Conservation (phyloP, 2,888 invertebrate species). For the Erebia aethiops region DNA sequence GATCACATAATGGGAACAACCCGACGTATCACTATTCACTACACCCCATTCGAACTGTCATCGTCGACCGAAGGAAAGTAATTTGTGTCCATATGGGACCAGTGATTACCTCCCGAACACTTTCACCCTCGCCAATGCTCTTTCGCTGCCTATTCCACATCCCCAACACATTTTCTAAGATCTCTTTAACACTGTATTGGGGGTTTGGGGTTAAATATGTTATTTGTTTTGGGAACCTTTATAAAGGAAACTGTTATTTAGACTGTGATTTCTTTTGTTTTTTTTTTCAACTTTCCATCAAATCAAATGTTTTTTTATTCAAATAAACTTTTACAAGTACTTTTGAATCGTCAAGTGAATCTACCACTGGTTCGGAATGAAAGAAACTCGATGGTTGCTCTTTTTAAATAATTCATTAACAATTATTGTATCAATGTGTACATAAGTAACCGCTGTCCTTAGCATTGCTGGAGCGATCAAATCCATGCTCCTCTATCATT, state of each 20-base stretch:
- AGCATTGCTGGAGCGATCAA: too few species aligned
- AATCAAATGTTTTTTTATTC: too few species aligned
- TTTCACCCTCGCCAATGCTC: slow-evolving; percentile 67
- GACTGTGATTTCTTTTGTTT: not conserved
- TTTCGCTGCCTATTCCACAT: slow-evolving; percentile 67
- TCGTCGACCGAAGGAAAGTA: slow-evolving; percentile 75
- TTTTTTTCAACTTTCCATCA: not conserved
- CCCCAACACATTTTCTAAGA: slow-evolving; percentile 65
- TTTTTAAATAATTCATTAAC: too few species aligned
- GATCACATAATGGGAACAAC: slow-evolving; percentile 44
- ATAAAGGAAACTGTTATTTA: slow-evolving; percentile 5
- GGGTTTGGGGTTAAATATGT: slow-evolving; percentile 52
- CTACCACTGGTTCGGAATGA: too few species aligned
- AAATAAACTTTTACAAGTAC: too few species aligned
- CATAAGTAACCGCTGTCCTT: too few species aligned
- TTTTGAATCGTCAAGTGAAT: too few species aligned
- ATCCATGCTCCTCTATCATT: too few species aligned
- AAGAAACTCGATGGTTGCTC: too few species aligned
- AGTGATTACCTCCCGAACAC: slow-evolving; percentile 78
- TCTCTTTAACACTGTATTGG: slow-evolving; percentile 64
- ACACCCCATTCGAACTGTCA: slow-evolving; percentile 74
- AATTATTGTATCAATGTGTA: too few species aligned
- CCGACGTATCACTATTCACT: slow-evolving; percentile 43
- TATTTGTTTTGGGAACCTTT: slow-evolving; percentile 31
- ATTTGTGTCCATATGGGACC: slow-evolving; percentile 82